These are phyloP conservation scores for Sinopyrophorus schimmeli DNA, from an alignment of 2,888 invertebrate species.

Conservation along the genomic window DNA sequence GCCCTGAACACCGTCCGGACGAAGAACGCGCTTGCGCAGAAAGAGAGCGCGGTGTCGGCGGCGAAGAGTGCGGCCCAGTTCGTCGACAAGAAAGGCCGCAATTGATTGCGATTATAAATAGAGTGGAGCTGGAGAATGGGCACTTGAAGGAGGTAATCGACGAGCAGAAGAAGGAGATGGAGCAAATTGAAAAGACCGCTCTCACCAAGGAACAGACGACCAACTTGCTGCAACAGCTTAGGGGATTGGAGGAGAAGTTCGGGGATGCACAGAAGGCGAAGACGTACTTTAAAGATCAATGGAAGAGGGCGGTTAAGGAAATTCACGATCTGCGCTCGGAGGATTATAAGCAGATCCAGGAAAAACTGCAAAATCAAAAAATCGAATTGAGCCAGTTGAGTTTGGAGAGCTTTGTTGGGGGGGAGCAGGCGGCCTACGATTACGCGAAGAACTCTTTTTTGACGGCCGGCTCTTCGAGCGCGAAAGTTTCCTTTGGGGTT, in stretches of 20 bases:
- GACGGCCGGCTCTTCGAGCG: too few species aligned
- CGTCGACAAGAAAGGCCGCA: constrained; percentile 45
- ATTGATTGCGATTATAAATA: constrained; percentile 47
- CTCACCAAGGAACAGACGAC: constrained; percentile 69
- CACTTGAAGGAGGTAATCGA: constrained; percentile 45
- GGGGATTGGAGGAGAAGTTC: constrained; percentile 67
- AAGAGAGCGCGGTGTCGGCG: constrained; percentile 33
- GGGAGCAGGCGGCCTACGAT: neutral
- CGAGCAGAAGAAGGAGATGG: constrained; percentile 49
- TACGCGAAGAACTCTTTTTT: neutral
- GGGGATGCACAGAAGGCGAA: constrained; percentile 68
- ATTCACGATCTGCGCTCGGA: constrained; percentile 65
- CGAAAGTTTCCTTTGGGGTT: too few species aligned
- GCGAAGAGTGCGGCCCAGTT: constrained; percentile 38
- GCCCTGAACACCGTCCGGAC: constrained; percentile 54
- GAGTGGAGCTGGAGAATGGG: constrained; percentile 48
- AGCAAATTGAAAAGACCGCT: constrained; percentile 59
- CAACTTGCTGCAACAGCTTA: constrained; percentile 68
- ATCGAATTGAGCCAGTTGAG: constrained; percentile 46
- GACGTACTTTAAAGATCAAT: constrained; percentile 75
- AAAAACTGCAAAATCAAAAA: constrained; percentile 57
- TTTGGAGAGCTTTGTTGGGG: constrained; percentile 31
- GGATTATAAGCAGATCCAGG: constrained; percentile 59
- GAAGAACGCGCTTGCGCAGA: constrained; percentile 35
- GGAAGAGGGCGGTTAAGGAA: constrained; percentile 70